Evolutionary conservation across 2,113 vertebrate genomes (phyloP).

Genomic region (Anthoscopus minutus): DNA sequence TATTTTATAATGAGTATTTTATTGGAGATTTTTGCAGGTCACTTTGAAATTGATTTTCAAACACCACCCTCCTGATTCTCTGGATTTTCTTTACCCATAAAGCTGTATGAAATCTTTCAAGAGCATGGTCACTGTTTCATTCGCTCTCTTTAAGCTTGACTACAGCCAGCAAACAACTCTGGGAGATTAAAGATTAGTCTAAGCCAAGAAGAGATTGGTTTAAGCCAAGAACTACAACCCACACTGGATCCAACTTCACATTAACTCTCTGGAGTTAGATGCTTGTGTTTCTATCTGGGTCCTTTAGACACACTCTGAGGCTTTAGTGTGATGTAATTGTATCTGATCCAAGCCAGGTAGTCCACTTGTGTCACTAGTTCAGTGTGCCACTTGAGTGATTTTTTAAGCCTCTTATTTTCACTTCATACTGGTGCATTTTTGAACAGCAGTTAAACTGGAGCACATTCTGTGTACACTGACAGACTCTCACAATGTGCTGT

Average conservation of each 20-base stretch:
- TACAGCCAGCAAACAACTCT: background rate
- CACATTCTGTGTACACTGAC: background rate
- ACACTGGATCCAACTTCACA: background rate
- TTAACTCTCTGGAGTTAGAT: background rate
- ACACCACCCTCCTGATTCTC: background rate
- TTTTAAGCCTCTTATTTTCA: background rate
- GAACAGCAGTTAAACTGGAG: background rate
- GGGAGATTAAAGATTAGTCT: background rate
- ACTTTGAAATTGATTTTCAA: background rate
- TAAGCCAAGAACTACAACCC: background rate
- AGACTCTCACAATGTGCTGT: background rate
- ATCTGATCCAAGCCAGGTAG: background rate
- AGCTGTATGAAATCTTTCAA: background rate
- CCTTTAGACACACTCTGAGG: background rate
- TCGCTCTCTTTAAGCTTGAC: background rate
- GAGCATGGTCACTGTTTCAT: background rate
- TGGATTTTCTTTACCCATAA: background rate
- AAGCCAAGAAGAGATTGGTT: background rate
- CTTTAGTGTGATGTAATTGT: background rate
- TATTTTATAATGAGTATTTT: background rate
- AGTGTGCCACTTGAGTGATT: background rate
- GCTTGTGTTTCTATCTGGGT: background rate
- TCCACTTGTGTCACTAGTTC: background rate
- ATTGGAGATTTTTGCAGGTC: background rate
- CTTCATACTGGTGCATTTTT: background rate